A percentile compares a stretch with the other conserved stretches of the same genome.
These are phyloP conservation scores for Apteryx mantelli DNA, from an alignment of 2,113 vertebrate genomes.

Conservation along the genomic window DNA sequence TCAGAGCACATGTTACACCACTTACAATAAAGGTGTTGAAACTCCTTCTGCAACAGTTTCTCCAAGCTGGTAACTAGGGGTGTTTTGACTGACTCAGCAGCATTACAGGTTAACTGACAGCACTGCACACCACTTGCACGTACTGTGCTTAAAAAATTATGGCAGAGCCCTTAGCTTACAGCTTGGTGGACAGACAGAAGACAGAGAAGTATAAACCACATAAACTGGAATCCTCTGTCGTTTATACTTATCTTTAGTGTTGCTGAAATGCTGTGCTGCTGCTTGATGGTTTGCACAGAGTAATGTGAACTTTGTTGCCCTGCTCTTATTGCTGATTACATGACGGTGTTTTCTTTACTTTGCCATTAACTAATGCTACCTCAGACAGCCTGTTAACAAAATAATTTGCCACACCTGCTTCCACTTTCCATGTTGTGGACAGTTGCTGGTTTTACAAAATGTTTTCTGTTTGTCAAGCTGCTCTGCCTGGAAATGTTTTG, in stretches of 20 bases:
- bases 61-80: neutral
- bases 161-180: neutral
- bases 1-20: neutral
- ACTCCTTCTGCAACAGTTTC: neutral
- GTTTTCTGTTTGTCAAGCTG: conserved; percentile 78
- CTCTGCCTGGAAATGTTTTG: conserved; percentile 72
- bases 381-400: conserved; percentile 62
- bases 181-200: neutral
- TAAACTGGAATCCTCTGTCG: neutral
- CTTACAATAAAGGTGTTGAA: neutral
- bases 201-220: fast-evolving
- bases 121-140: fast-evolving
- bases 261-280: neutral
- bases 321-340: neutral
- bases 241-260: neutral
- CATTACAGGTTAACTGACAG: neutral
- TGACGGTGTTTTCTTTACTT: conserved; percentile 54
- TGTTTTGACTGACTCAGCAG: conserved; percentile 8
- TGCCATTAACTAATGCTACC: conserved; percentile 69
- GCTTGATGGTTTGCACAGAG: conserved; percentile 16
- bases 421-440: conserved; percentile 75
- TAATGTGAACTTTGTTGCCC: conserved; percentile 13
- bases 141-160: neutral
- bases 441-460: conserved; percentile 72
- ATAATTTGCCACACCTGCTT: conserved; percentile 78